Percentiles rank a stretch among this genome's conserved stretches.
phyloP scores from a whole-genome alignment of 2,113 vertebrate genomes.

The Platysternon megacephalum region DNA sequence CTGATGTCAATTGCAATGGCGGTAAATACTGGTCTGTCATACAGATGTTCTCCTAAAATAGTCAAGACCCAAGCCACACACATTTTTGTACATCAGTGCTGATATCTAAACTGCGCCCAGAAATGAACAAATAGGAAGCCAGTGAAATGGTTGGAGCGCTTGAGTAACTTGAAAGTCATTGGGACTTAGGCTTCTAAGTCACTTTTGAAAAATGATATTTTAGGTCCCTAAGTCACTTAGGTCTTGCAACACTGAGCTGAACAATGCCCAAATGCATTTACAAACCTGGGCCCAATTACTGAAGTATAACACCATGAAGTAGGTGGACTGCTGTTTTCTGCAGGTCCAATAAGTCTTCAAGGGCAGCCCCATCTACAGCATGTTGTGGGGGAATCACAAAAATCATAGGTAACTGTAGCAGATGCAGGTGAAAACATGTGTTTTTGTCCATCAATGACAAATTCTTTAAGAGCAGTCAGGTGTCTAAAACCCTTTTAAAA shows the following conservation, averaged over 20 bases:
- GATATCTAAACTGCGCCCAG: not conserved
- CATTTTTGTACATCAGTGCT: not conserved
- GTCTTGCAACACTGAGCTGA: not conserved
- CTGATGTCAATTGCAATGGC: not conserved
- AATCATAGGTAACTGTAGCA: not conserved
- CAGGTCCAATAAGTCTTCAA: not conserved
- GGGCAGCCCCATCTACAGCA: not conserved
- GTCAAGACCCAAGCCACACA: not conserved
- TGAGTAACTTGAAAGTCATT: not conserved
- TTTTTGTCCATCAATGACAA: not conserved
- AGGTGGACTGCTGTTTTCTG: not conserved
- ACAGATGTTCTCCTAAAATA: not conserved
- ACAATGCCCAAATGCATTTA: not conserved
- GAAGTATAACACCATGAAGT: not conserved
- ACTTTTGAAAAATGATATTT: not conserved
- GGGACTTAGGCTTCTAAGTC: not conserved
- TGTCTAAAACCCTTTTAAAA: no score
- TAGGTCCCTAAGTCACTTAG: not conserved
- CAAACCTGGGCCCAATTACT: not conserved
- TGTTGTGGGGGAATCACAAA: not conserved
- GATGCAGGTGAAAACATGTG: not conserved
- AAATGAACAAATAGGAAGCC: not conserved
- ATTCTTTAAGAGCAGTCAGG: not conserved
- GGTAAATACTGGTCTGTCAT: not conserved
- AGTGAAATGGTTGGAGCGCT: not conserved